A percentile compares a stretch with the other conserved stretches of the same genome.
Conservation (phyloP, 2,888 invertebrate genomes). For the Allolobophora icterica region DNA sequence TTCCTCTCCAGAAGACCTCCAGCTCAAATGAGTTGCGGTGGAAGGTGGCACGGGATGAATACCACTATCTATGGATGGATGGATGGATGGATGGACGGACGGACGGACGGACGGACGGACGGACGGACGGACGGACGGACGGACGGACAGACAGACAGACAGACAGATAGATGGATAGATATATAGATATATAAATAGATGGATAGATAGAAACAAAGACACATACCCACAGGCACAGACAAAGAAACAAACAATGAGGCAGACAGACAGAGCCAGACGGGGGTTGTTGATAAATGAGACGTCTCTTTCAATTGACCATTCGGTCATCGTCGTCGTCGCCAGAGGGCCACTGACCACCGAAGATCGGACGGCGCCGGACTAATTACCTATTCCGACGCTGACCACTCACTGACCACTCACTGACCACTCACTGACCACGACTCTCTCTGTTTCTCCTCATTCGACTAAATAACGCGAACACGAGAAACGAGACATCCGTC, state of each 20-base stretch:
- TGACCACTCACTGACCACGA: neutral
- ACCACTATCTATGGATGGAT: neutral
- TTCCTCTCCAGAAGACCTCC: too few species aligned
- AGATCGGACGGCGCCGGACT: neutral
- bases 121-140: neutral
- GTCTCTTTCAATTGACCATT: conserved; percentile 3
- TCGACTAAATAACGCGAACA: neutral
- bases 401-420: neutral
- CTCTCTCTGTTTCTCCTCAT: neutral
- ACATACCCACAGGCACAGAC: too few species aligned
- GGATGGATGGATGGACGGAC: neutral
- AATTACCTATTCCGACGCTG: neutral
- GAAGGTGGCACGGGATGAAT: neutral
- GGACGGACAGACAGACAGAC: neutral
- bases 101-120: neutral
- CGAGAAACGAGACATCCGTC: neutral
- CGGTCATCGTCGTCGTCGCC: neutral
- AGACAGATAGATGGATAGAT: neutral
- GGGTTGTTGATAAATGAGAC: neutral
- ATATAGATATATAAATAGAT: neutral
- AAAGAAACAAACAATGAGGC: too few species aligned
- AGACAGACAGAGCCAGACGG: neutral
- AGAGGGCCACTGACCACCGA: neutral
- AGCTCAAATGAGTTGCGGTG: neutral
- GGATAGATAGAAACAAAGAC: neutral